A percentile compares a stretch with the other conserved stretches of the same genome.
Evolutionary conservation across 1,140 invertebrate species (phyloP).

Genomic region (Trachelipus rathkii): DNA sequence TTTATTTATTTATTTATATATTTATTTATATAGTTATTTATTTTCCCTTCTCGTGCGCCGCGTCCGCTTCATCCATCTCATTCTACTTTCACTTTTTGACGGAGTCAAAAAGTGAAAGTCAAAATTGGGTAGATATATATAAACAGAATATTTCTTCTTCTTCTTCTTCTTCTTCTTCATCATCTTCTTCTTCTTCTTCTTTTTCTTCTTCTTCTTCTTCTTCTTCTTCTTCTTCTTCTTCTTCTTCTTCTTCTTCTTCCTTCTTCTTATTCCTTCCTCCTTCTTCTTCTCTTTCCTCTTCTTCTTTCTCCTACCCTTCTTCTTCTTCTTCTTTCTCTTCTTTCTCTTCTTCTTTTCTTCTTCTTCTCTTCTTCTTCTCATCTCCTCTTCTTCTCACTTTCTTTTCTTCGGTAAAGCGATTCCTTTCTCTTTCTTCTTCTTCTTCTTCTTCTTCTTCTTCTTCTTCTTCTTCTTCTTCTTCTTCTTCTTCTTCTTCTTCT

Average conservation of each 20-base stretch:
- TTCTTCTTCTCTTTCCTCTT: background rate
- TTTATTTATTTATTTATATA: too few relatives aligned
- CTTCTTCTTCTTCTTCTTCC: constrained; percentile 2
- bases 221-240: constrained; percentile 9
- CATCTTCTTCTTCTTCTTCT: background rate
- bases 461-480: background rate
- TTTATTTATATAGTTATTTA: too few relatives aligned
- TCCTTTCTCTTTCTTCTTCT: background rate
- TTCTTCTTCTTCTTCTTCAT: constrained; percentile 4
- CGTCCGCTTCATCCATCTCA: too few relatives aligned
- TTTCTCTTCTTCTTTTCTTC: background rate
- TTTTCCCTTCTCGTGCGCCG: too few relatives aligned
- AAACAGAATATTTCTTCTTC: background rate
- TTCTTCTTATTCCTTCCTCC: too few relatives aligned
- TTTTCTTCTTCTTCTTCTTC: constrained; percentile 8
- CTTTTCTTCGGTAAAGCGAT: background rate
- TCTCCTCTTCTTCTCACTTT: too few relatives aligned
- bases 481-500: constrained; percentile 9
- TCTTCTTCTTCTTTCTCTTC: background rate
- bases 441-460: constrained; percentile 3
- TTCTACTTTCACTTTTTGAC: too few relatives aligned
- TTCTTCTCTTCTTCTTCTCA: too few relatives aligned
- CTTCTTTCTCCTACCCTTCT: too few relatives aligned
- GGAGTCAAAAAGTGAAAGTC: too few relatives aligned
- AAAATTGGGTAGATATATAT: too few relatives aligned